Conservation (phyloP, 2,797 vertebrate genomes). For the Melanotaenia boesemani region DNA sequence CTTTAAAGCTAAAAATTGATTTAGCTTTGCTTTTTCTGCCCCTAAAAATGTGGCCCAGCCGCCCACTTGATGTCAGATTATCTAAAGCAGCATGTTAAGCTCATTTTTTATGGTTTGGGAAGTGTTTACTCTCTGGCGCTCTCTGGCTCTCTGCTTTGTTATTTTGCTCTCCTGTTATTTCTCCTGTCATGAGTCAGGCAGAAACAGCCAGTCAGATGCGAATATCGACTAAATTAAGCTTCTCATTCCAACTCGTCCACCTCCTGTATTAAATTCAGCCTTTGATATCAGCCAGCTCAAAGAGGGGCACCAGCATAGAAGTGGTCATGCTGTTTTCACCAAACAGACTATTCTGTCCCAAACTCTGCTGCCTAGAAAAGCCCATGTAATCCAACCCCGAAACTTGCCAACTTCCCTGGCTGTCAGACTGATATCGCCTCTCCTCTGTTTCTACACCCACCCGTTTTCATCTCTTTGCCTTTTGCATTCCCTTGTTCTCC, state of each 20-base stretch:
- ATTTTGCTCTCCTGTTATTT: slow-evolving; percentile 23
- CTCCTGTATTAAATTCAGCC: slow-evolving; percentile 48
- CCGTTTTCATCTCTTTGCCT: slow-evolving; percentile 32
- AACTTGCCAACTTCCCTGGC: slow-evolving; percentile 54
- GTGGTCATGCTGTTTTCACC: slow-evolving; percentile 66
- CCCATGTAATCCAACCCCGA: slow-evolving; percentile 68
- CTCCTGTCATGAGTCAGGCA: slow-evolving; percentile 21
- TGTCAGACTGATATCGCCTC: slow-evolving; percentile 34
- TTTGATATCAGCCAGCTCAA: slow-evolving; percentile 62
- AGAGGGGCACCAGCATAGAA: slow-evolving; percentile 44
- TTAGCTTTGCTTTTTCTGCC: not conserved
- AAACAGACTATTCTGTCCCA: slow-evolving; percentile 48
- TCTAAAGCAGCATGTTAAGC: slow-evolving; percentile 10
- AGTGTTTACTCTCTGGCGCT: slow-evolving; percentile 1
- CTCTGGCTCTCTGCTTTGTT: slow-evolving; percentile 7
- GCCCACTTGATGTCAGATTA: slow-evolving; percentile 12
- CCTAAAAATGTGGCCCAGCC: not conserved
- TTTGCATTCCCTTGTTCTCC: slow-evolving; percentile 3
- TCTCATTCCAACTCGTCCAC: slow-evolving; percentile 42
- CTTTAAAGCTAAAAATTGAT: not conserved
- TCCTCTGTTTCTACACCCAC: slow-evolving; percentile 4
- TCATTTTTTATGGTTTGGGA: not conserved
- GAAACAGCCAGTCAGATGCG: slow-evolving; percentile 5
- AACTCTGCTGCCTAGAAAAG: slow-evolving; percentile 60
- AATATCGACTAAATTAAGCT: slow-evolving; percentile 33